phyloP scores from a whole-genome alignment of 2,888 invertebrate genomes.

The Galeopsomyia nigrocyanea region DNA sequence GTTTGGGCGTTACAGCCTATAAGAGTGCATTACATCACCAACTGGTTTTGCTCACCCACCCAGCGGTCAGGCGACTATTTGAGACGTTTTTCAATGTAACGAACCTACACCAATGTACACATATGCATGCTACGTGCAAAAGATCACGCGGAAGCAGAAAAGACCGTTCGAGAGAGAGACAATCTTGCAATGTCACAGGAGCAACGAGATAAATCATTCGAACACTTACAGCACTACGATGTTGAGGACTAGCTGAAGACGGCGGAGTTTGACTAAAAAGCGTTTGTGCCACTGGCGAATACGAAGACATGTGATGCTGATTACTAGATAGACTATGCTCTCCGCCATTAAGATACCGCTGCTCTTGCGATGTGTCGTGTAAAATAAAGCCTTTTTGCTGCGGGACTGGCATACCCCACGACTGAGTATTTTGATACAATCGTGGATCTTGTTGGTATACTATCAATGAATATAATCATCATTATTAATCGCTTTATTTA shows the following conservation, averaged over 20 bases:
- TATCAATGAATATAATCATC: conserved; percentile 39
- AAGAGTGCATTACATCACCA: conserved; percentile 65
- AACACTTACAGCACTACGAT: conserved; percentile 70
- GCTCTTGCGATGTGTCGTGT: conserved; percentile 70
- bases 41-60: conserved; percentile 59
- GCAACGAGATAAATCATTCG: not conserved
- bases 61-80: conserved; percentile 26
- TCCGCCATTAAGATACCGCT: conserved; percentile 77
- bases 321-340: conserved; percentile 71
- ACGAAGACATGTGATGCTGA: conserved; percentile 71
- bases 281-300: conserved; percentile 68
- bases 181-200: too few species aligned
- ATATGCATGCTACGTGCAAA: conserved; percentile 1
- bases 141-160: too few species aligned
- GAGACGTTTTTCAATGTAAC: conserved; percentile 30
- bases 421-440: conserved; percentile 64
- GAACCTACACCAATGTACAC: not conserved
- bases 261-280: conserved; percentile 71
- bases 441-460: conserved; percentile 65
- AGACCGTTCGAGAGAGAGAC: too few species aligned
- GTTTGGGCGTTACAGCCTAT: conserved; percentile 52
- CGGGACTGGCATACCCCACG: conserved; percentile 66
- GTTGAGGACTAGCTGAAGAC: conserved; percentile 77
- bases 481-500: not conserved
- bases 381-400: conserved; percentile 77